Percentiles rank a stretch among this genome's conserved stretches.
These are phyloP conservation scores for Salarias fasciatus DNA, from an alignment of 2,797 vertebrate species.

Conservation along the genomic window DNA sequence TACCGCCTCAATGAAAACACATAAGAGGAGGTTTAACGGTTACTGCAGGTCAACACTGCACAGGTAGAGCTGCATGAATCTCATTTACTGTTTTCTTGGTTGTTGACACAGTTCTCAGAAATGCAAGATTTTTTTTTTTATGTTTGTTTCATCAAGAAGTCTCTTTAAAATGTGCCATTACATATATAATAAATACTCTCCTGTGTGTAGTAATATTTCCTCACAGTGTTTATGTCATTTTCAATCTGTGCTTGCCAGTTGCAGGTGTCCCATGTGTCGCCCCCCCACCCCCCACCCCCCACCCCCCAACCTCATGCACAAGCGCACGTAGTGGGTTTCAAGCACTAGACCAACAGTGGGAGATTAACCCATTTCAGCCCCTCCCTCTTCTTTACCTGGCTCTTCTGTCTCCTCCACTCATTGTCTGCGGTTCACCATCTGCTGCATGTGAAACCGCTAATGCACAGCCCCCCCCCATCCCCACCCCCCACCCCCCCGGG, in stretches of 20 bases:
- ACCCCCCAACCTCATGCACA: no score
- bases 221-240: no score
- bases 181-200: no score
- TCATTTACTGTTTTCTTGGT: neutral
- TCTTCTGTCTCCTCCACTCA: slow-evolving; percentile 65
- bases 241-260: no score
- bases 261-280: no score
- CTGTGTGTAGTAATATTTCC: no score
- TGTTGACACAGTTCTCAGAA: no score
- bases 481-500: slow-evolving; percentile 15
- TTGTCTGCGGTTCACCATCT: slow-evolving; percentile 71
- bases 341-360: slow-evolving; percentile 11
- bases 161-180: no score
- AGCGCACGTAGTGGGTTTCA: slow-evolving; percentile 24
- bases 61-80: slow-evolving; percentile 44
- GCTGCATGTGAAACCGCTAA: slow-evolving; percentile 62
- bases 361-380: slow-evolving; percentile 50
- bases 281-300: no score
- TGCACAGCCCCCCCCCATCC: slow-evolving; percentile 21
- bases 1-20: slow-evolving; percentile 68
- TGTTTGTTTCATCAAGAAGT: no score
- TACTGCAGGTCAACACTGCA: slow-evolving; percentile 48
- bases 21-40: slow-evolving; percentile 36
- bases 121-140: no score
- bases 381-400: slow-evolving; percentile 60